A percentile compares a stretch with the other conserved stretches of the same genome.
phyloP scores from a whole-genome alignment of 2,113 vertebrate genomes.

The Dicrurus megarhynchus region DNA sequence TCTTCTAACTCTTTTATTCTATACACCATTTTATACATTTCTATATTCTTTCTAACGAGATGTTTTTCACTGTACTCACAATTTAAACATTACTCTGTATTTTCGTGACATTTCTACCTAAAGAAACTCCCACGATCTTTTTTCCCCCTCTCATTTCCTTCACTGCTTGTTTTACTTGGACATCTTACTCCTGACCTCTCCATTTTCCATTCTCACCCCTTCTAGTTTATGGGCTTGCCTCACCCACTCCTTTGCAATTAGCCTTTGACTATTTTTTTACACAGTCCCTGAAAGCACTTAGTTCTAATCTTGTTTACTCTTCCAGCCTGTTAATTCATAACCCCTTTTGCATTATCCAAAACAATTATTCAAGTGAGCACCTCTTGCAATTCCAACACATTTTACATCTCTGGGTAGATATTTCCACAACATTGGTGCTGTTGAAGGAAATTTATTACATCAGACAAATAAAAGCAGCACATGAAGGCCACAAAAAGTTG shows the following conservation, averaged over 20 bases:
- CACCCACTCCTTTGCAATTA: constrained; percentile 41
- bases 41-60: constrained; percentile 2
- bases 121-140: constrained; percentile 13
- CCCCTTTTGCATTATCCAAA: constrained; percentile 35
- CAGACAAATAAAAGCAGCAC: not conserved
- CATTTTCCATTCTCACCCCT: constrained; percentile 7
- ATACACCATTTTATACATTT: not conserved
- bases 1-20: not conserved
- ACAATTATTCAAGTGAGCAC: constrained; percentile 27
- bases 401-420: not conserved
- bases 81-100: not conserved
- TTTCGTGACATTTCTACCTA: not conserved
- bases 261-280: constrained; percentile 40
- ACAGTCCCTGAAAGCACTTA: constrained; percentile 11
- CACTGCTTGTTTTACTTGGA: not conserved
- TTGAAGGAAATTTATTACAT: not conserved
- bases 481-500: not conserved
- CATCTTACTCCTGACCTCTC: not conserved
- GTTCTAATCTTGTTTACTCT: constrained; percentile 29
- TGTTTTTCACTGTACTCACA: not conserved
- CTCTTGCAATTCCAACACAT: not conserved
- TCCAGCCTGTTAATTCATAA: constrained; percentile 51
- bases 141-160: not conserved
- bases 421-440: not conserved
- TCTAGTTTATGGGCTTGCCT: constrained; percentile 29